phyloP scores from a whole-genome alignment of 2,113 vertebrate genomes.

The Damaliscus lunatus region DNA sequence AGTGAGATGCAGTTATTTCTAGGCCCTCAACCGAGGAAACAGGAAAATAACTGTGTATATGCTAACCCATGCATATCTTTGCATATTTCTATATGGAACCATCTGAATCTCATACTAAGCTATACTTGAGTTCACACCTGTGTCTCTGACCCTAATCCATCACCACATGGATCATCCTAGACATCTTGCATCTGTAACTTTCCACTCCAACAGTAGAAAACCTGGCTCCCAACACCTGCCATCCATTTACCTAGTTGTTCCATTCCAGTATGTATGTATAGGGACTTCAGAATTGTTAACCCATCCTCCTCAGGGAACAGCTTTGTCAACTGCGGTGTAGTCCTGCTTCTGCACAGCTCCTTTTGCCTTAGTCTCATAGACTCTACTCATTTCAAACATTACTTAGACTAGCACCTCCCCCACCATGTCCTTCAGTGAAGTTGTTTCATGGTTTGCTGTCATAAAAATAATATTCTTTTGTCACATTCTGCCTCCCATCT shows the following conservation, averaged over 20 bases:
- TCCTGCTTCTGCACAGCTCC: not conserved
- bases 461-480: not conserved
- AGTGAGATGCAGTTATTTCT: conserved; percentile 2
- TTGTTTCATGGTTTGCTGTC: not conserved
- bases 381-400: not conserved
- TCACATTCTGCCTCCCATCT: not conserved
- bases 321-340: not conserved
- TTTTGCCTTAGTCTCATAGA: not conserved
- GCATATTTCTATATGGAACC: not conserved
- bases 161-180: not conserved
- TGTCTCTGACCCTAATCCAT: not conserved
- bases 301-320: not conserved
- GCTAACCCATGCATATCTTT: not conserved
- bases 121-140: not conserved
- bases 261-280: not conserved
- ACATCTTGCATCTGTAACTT: not conserved
- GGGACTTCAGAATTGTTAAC: not conserved
- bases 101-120: not conserved
- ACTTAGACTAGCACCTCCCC: not conserved
- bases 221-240: not conserved
- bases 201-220: not conserved
- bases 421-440: not conserved
- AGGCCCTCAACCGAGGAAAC: not conserved
- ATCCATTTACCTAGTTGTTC: not conserved
- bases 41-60: not conserved